Percentiles rank a stretch among this genome's conserved stretches.
These are phyloP conservation scores for Elysia crispata DNA, from an alignment of 2,888 invertebrate genomes.

Conservation along the genomic window DNA sequence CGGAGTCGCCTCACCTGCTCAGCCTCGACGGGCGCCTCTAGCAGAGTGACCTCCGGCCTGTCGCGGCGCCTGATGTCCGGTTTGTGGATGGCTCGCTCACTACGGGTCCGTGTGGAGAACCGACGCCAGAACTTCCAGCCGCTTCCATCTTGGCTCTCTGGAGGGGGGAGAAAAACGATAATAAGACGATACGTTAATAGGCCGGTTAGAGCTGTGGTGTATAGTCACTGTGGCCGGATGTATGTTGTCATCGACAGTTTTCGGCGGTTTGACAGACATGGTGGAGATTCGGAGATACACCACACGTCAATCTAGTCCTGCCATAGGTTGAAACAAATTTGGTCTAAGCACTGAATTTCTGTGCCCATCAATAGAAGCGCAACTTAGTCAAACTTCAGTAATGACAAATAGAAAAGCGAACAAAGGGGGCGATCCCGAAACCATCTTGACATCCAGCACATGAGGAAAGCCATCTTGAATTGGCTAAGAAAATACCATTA, in stretches of 20 bases:
- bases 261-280: too few species aligned
- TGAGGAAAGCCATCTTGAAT: too few species aligned
- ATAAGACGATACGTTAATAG: not conserved
- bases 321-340: too few species aligned
- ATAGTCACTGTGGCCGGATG: not conserved
- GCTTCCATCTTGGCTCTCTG: conserved; percentile 45
- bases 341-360: too few species aligned
- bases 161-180: conserved; percentile 23
- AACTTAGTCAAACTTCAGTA: too few species aligned
- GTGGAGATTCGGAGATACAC: not conserved
- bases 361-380: too few species aligned
- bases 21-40: conserved; percentile 15
- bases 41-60: conserved; percentile 33
- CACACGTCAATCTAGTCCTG: too few species aligned
- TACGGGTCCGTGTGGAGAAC: conserved; percentile 55
- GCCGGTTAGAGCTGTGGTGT: not conserved
- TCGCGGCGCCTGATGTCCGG: conserved; percentile 14
- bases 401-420: too few species aligned
- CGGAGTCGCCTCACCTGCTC: conserved; percentile 38
- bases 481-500: too few species aligned
- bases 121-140: conserved; percentile 67
- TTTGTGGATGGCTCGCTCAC: conserved; percentile 39
- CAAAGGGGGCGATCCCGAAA: too few species aligned
- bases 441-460: too few species aligned
- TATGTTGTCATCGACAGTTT: too few species aligned